Base-by-base conservation (phyloP, 1,140 invertebrate genomes). In the Pseudomyrmex cubaensis region DNA sequence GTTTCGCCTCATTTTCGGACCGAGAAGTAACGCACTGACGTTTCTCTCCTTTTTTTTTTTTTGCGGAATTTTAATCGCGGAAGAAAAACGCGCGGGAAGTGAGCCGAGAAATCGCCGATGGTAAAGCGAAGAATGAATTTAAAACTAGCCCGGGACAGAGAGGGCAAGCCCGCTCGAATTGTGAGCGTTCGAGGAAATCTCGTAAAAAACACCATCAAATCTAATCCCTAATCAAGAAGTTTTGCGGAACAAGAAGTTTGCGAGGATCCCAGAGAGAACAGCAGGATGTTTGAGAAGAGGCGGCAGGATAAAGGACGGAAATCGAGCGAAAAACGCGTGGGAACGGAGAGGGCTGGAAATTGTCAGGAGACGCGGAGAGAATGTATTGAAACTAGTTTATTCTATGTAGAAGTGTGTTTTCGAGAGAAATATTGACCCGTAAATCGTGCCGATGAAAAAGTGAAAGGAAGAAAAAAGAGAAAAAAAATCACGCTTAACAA, bases 181-280 rank as follows among this genome's bases (percentile, higher is more conserved):
- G 83, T 64, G 25, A 8, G 25, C 69, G 59, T 69, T 44, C 15
- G 22, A 57, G 48, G 57, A 62, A 56, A 82, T 44, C 52, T 70
- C 62, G 84, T 82, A 87, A 90, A 35, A 87, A 82, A 73, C 61
- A 67, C 70, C 76, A 86, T 90, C 70, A 82, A 89, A 89, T 89
- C 74, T 78, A 89, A 89, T 89, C 82, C 62, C 67, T 89, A 88
- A 89, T 90, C 90, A 86, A 66, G 75, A 89, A 89, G 76, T 90
- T 90, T 78, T 22, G 56, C 35, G 25, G 77, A 78, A 78, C 44
- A 72, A 78, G 48, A 80, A 87, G 70, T 86, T 76, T 46, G 20
- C 10, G 56, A 56, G 22, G 35, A 54, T 59, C 20, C 22, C n/a
- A 35, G 54, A 46, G 54, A 52, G 7, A 25, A 25, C 0, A 52